phyloP scores from a whole-genome alignment of 2,797 vertebrate species.

The Pagetopsis macropterus region DNA sequence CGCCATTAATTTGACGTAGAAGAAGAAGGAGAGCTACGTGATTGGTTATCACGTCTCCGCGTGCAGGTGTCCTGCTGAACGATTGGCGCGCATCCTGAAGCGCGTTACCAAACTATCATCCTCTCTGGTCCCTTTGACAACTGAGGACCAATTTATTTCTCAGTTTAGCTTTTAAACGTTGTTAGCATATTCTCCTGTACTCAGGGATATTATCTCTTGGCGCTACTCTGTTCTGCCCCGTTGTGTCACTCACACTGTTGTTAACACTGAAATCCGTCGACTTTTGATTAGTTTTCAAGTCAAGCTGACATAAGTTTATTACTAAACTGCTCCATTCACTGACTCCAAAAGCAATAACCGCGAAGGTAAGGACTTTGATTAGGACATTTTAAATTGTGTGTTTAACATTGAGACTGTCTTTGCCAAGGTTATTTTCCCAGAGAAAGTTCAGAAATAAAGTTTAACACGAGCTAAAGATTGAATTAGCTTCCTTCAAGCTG shows the following conservation, averaged over 20 bases:
- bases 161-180: neutral
- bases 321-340: neutral
- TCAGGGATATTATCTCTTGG: neutral
- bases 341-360: neutral
- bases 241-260: no score
- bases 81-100: constrained; percentile 21
- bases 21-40: neutral
- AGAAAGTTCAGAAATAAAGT: neutral
- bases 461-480: neutral
- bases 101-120: neutral
- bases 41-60: constrained; percentile 22
- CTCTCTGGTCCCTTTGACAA: no score
- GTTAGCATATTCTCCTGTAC: neutral
- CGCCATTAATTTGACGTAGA: neutral
- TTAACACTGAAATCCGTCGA: neutral
- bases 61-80: constrained; percentile 1
- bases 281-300: neutral
- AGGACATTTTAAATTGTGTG: neutral
- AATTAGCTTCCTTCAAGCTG: neutral
- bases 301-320: neutral
- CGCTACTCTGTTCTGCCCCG: rapidly evolving
- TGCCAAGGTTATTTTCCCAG: no score
- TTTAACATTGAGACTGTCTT: neutral
- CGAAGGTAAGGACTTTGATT: neutral
- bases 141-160: rapidly evolving